Percentiles rank a stretch among this genome's conserved stretches.
phyloP scores from a whole-genome alignment of 2,113 vertebrate species.

The Tupaia tana region DNA sequence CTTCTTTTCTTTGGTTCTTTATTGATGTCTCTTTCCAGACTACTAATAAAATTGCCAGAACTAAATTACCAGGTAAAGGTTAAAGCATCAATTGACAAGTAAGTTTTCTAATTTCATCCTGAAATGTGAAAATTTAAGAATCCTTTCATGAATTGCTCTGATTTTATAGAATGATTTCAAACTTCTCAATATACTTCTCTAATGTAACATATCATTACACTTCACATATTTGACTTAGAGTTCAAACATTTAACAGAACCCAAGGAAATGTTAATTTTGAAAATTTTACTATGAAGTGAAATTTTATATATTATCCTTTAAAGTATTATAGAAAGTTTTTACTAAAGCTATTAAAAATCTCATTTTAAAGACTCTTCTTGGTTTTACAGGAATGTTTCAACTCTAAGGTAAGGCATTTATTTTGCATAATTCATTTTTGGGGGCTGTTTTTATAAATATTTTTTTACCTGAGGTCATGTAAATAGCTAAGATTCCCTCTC shows the following conservation, averaged over 20 bases:
- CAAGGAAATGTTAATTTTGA: constrained; percentile 17
- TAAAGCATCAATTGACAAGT: constrained; percentile 98
- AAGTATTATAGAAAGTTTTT: not conserved
- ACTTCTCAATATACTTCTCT: constrained; percentile 32
- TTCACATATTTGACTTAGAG: constrained; percentile 65
- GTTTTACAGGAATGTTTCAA: constrained; percentile 93
- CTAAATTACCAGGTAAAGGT: constrained; percentile 98
- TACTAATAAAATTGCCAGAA: constrained; percentile 96
- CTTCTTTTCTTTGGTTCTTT: constrained; percentile 56
- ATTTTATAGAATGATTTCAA: constrained; percentile 41
- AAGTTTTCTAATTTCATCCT: constrained; percentile 81
- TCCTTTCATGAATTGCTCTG: not conserved
- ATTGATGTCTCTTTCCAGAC: constrained; percentile 85
- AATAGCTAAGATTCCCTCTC: constrained; percentile 62
- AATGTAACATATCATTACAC: constrained; percentile 6
- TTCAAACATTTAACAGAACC: not conserved
- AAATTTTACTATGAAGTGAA: constrained; percentile 27
- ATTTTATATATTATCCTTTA: not conserved
- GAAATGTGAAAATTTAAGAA: not conserved
- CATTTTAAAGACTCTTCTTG: constrained; percentile 74
- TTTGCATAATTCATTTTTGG: not conserved
- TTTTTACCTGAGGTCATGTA: constrained; percentile 5
- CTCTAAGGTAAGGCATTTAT: constrained; percentile 91
- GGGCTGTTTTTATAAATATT: not conserved
- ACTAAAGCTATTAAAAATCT: not conserved